Evolutionary conservation across 2,113 vertebrate genomes (phyloP).

Genomic region (Tenebrosternarchus preto): DNA sequence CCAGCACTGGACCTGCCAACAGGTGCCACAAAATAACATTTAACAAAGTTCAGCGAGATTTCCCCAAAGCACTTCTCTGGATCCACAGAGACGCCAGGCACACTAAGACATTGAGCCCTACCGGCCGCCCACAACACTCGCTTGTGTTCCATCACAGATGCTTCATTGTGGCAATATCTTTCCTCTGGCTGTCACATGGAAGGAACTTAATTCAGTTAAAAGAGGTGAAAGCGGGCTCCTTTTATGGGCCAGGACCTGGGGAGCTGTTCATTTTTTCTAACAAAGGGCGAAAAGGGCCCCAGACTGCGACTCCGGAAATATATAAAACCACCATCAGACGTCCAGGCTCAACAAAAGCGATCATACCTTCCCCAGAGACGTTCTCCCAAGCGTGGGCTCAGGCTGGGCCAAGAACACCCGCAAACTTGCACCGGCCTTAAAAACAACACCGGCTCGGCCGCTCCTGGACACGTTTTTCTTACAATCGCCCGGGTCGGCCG

Average conservation of each 20-base stretch:
- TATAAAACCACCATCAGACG: conserved; percentile 44
- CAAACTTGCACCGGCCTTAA: conserved; percentile 46
- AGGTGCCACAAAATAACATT: neutral
- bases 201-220: conserved; percentile 55
- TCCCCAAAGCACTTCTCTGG: neutral
- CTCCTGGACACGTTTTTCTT: conserved; percentile 36
- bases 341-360: conserved; percentile 49
- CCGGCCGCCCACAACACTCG: neutral
- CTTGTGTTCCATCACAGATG: neutral
- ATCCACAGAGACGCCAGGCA: neutral
- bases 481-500: conserved; percentile 30
- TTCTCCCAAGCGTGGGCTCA: conserved; percentile 41
- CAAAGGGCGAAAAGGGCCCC: conserved; percentile 36
- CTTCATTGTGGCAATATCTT: conserved; percentile 22
- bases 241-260: conserved; percentile 44
- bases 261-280: conserved; percentile 46
- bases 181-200: conserved; percentile 34
- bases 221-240: conserved; percentile 47
- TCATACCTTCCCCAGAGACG: conserved; percentile 46
- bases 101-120: neutral
- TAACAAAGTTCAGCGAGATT: conserved; percentile 14
- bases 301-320: conserved; percentile 39
- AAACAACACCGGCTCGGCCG: conserved; percentile 4
- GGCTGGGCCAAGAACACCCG: conserved; percentile 44
- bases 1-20: neutral